Evolutionary conservation across 2,113 vertebrate genomes (phyloP), one percentile per base, ranked within the genome.

Genomic region (Nycticryphes semicollaris): DNA sequence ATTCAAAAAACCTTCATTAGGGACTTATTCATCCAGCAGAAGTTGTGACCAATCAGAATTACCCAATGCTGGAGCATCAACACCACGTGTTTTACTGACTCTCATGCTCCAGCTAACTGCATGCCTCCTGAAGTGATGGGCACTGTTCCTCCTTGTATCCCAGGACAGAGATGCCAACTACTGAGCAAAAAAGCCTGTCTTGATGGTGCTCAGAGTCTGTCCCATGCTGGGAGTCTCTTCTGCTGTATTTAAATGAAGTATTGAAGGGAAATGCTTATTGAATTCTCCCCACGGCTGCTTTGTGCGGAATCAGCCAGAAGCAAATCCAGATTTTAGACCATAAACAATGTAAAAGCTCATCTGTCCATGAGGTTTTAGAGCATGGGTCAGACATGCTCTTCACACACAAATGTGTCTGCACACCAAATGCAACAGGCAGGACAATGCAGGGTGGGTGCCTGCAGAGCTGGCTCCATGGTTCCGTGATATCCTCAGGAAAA

Each of bases 401-500:
- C 47, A 15, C 13, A 77, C 31, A 60, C 30, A 54, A 54, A 31
- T 0, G 1, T 15, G 14, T 48, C n/a, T 2, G 0, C 51, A 54
- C 51, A 24, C 39, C 28, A 48, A 25, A 53, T 0, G 0, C 0
- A 0, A 35, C 1, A 2, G 37, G 18, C 56, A 80, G 70, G 39
- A 72, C 12, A 7, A 68, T 21, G 35, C 31, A 85, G 35, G 3
- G 13, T 9, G 39, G 28, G 62, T 76, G 37, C 66, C 48, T 25
- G 48, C 35, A 70, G 66, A 74, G n/a, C 15, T 9, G 1, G 51
- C 30, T 69, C 48, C 4, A 17, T 47, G 47, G 21, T 47, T 47
- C 47, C 8, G 20, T 47, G 15, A 30, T 33, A 25, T 8, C 30
- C 25, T 37, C 27, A 67, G 27, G 43, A 74, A 56, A 14, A 68